phyloP scores from a whole-genome alignment of 2,797 vertebrate genomes.

The Acanthurus lineatus region DNA sequence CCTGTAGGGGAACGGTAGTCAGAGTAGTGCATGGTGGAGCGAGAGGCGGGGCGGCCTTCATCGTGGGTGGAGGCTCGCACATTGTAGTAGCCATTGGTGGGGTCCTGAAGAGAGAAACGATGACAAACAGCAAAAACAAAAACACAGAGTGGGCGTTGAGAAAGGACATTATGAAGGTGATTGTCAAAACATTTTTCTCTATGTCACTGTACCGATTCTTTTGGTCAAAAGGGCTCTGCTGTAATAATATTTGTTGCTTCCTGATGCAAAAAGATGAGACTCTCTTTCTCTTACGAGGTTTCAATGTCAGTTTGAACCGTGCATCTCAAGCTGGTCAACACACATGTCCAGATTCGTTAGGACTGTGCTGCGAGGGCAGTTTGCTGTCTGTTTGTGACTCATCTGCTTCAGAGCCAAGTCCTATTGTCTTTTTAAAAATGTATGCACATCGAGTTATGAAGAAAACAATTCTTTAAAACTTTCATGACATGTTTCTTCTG shows the following conservation, averaged over 20 bases:
- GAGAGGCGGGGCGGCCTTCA: conserved; percentile 90
- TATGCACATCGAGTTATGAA: conserved; percentile 12
- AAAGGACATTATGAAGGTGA: not conserved
- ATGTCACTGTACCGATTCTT: not conserved
- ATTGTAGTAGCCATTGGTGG: conserved; percentile 97
- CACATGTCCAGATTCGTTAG: conserved; percentile 15
- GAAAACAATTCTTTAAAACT: not conserved
- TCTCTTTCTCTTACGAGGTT: conserved; percentile 3
- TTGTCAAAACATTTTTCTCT: not conserved
- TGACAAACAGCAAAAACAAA: conserved; percentile 23
- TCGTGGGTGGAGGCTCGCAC: conserved; percentile 93
- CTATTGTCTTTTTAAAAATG: conserved; percentile 16
- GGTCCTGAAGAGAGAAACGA: conserved; percentile 85
- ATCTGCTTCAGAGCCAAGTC: conserved; percentile 16
- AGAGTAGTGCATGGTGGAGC: conserved; percentile 92
- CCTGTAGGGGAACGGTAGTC: conserved; percentile 90
- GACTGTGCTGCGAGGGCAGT: conserved; percentile 13
- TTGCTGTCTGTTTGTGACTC: conserved; percentile 34
- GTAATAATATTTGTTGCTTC: not conserved
- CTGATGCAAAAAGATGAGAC: conserved; percentile 10
- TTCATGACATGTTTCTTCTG: too few relatives aligned
- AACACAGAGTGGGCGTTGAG: not conserved
- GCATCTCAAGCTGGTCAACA: conserved; percentile 12
- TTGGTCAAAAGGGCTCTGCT: not conserved
- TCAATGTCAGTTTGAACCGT: conserved; percentile 19